phyloP scores from a whole-genome alignment of 2,113 vertebrate genomes.

The Salminus brasiliensis region DNA sequence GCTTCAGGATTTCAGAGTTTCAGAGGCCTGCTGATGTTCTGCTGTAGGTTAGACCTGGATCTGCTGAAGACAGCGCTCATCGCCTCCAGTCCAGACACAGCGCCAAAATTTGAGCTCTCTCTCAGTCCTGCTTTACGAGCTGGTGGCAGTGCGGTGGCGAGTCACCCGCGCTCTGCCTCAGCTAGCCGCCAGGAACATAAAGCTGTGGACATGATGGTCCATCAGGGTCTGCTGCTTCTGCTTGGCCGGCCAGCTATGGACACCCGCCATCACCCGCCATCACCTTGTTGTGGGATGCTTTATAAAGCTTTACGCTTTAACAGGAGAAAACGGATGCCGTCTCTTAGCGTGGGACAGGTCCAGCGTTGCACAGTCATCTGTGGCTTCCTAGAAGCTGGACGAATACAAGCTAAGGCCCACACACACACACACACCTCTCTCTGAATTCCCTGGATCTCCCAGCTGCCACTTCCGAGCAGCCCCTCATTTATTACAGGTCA shows the following conservation, averaged over 20 bases:
- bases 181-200: constrained; percentile 39
- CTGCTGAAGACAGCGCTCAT: neutral
- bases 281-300: too few species aligned
- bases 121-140: neutral
- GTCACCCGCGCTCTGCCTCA: constrained; percentile 11
- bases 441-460: constrained; percentile 30
- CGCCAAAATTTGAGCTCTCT: neutral
- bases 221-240: constrained; percentile 19
- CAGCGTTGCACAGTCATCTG: neutral
- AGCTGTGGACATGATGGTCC: constrained; percentile 38
- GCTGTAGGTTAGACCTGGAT: too few species aligned
- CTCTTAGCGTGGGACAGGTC: constrained; percentile 7
- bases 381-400: neutral
- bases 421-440: neutral
- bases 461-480: constrained; percentile 44
- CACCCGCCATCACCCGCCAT: constrained; percentile 43
- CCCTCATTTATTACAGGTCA: constrained; percentile 54
- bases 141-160: neutral
- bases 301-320: too few species aligned
- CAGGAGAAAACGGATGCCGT: constrained; percentile 8
- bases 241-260: constrained; percentile 28
- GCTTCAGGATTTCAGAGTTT: too few species aligned
- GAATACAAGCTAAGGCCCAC: neutral
- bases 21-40: too few species aligned
- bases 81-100: neutral